phyloP scores from a whole-genome alignment of 2,888 invertebrate genomes.

The Oxyteleia sp. region DNA sequence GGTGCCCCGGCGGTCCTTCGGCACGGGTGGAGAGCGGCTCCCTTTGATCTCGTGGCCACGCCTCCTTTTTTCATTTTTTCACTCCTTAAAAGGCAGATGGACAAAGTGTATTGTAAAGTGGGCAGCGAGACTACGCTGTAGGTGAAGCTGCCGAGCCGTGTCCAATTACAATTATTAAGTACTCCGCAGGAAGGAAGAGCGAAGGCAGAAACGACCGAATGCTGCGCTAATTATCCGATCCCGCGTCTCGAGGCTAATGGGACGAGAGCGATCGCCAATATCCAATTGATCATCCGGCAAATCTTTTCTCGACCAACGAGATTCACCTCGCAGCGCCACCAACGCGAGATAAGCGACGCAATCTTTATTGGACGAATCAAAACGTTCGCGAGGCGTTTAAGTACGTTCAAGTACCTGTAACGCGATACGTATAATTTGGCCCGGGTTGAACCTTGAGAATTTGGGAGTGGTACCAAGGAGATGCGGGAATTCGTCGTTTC shows the following conservation, averaged over 20 bases:
- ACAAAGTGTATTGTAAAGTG: constrained; percentile 88
- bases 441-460: neutral
- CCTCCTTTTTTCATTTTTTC: constrained; percentile 87
- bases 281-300: constrained; percentile 83
- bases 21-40: constrained; percentile 82
- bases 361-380: constrained; percentile 53
- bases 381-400: constrained; percentile 14
- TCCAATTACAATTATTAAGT: constrained; percentile 88
- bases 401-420: constrained; percentile 26
- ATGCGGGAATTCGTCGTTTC: neutral
- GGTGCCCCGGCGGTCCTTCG: constrained; percentile 74
- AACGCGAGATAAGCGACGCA: constrained; percentile 19
- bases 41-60: constrained; percentile 87
- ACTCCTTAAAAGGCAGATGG: constrained; percentile 88
- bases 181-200: constrained; percentile 79
- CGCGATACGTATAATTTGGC: constrained; percentile 39
- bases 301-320: constrained; percentile 81
- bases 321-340: constrained; percentile 58
- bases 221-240: constrained; percentile 85
- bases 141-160: constrained; percentile 83
- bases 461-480: neutral
- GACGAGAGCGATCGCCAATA: constrained; percentile 80
- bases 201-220: constrained; percentile 80
- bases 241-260: constrained; percentile 81
- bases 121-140: constrained; percentile 84